Conservation (phyloP, 2,797 vertebrate species). For the Gymnoscopelus microlampas region DNA sequence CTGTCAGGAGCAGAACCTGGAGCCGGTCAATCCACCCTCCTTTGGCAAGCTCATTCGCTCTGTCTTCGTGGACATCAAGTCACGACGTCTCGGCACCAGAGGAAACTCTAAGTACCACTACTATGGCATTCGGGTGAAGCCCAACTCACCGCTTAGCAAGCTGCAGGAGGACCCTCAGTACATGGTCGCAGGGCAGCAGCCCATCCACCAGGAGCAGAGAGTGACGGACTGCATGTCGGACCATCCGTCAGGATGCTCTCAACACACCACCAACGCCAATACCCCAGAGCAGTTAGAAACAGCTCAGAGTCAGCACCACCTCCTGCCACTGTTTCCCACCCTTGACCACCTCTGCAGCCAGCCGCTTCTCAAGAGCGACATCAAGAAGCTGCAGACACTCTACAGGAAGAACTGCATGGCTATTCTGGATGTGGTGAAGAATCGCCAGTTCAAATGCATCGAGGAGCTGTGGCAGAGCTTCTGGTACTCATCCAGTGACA, state of each 20-base stretch:
- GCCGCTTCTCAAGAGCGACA: constrained; percentile 87
- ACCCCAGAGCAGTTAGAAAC: constrained; percentile 91
- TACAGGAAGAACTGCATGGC: constrained; percentile 97
- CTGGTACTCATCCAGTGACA: constrained; percentile 92
- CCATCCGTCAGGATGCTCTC: constrained; percentile 81
- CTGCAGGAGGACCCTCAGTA: constrained; percentile 96
- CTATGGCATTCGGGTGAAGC: constrained; percentile 97
- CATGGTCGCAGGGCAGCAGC: constrained; percentile 98
- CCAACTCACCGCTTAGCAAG: constrained; percentile 94
- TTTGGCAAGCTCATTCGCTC: constrained; percentile 98
- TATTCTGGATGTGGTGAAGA: constrained; percentile 94
- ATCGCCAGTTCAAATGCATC: constrained; percentile 95
- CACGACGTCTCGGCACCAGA: constrained; percentile 94
- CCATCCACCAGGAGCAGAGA: constrained; percentile 96
- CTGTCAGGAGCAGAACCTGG: constrained; percentile 97
- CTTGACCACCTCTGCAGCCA: constrained; percentile 82
- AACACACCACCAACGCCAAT: constrained; percentile 76
- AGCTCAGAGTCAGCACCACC: constrained; percentile 95
- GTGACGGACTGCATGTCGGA: constrained; percentile 91
- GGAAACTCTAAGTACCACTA: constrained; percentile 99
- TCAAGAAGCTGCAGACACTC: constrained; percentile 91
- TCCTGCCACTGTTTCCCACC: constrained; percentile 91
- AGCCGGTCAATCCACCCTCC: constrained; percentile 95
- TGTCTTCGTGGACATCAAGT: constrained; percentile 95
- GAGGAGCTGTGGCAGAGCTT: constrained; percentile 98